These are phyloP conservation scores for Pseudomyrmex gracilis DNA, from an alignment of 1,140 invertebrate species.

Conservation along the genomic window DNA sequence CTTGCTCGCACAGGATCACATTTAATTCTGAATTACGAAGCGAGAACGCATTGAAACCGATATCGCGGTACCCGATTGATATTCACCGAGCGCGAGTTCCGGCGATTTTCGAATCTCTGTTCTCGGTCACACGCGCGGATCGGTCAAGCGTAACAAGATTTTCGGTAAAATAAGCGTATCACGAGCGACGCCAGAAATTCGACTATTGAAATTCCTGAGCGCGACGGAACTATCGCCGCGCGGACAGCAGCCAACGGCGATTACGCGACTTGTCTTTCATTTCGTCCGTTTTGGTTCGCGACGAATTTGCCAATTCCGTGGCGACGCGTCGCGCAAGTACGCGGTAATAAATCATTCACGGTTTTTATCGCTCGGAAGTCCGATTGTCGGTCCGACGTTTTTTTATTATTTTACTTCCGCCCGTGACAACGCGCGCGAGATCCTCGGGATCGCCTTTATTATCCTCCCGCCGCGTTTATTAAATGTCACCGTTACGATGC, in stretches of 20 bases:
- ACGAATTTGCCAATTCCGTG: constrained; percentile 25
- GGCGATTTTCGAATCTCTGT: constrained; percentile 44
- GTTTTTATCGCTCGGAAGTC: constrained; percentile 30
- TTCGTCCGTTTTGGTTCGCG: constrained; percentile 20
- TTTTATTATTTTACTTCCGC: constrained; percentile 21
- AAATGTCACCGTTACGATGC: constrained; percentile 7
- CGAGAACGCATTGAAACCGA: not conserved
- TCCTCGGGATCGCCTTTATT: constrained; percentile 40
- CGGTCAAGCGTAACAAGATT: constrained; percentile 22
- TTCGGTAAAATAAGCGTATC: constrained; percentile 33
- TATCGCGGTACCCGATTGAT: constrained; percentile 7
- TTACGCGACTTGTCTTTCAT: constrained; percentile 50
- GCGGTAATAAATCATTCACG: constrained; percentile 48
- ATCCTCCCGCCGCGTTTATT: constrained; percentile 34
- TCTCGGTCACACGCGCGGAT: not conserved
- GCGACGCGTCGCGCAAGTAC: constrained; percentile 31
- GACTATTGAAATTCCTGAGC: constrained; percentile 60
- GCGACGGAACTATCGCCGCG: constrained; percentile 17
- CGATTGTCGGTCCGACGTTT: constrained; percentile 22
- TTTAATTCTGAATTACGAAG: not conserved
- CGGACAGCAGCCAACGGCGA: not conserved
- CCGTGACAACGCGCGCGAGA: not conserved
- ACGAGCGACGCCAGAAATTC: constrained; percentile 45
- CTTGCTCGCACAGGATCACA: not conserved
- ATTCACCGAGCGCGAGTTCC: constrained; percentile 8